Percentiles rank a stretch among this genome's conserved stretches.
Evolutionary conservation across 2,113 vertebrate species (phyloP).

Genomic region (Cairina moschata): DNA sequence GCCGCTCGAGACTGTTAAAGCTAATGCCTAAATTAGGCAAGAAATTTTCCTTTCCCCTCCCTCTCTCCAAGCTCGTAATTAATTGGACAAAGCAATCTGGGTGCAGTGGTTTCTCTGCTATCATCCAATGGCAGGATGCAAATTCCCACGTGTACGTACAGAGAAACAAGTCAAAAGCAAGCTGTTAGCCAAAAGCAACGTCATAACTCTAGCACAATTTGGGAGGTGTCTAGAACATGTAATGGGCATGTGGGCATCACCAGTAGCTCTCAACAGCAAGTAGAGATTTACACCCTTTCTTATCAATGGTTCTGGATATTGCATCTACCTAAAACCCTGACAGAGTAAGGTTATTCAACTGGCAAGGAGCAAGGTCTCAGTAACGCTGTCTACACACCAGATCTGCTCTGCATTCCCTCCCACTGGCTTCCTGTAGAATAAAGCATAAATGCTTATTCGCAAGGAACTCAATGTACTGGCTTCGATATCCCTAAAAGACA

Average conservation of each 20-base stretch:
- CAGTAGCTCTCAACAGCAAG: not conserved
- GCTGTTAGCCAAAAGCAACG: not conserved
- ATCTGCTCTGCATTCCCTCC: not conserved
- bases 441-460: not conserved
- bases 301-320: no score
- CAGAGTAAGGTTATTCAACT: not conserved
- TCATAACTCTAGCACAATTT: not conserved
- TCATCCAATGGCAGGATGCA: not conserved
- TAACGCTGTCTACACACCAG: fast-evolving
- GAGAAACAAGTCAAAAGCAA: not conserved
- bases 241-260: not conserved
- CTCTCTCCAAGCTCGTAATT: not conserved
- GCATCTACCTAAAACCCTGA: not conserved
- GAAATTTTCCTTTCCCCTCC: not conserved
- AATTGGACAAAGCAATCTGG: not conserved
- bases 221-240: not conserved
- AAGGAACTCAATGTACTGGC: not conserved
- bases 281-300: not conserved
- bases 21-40: conserved; percentile 42
- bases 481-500: not conserved
- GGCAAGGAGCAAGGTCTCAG: not conserved
- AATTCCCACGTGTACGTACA: not conserved
- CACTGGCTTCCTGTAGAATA: not conserved
- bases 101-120: not conserved
- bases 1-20: not conserved